Percentiles rank a stretch among this genome's conserved stretches.
Evolutionary conservation across 2,113 vertebrate genomes (phyloP).

Genomic region (Sorex araneus): DNA sequence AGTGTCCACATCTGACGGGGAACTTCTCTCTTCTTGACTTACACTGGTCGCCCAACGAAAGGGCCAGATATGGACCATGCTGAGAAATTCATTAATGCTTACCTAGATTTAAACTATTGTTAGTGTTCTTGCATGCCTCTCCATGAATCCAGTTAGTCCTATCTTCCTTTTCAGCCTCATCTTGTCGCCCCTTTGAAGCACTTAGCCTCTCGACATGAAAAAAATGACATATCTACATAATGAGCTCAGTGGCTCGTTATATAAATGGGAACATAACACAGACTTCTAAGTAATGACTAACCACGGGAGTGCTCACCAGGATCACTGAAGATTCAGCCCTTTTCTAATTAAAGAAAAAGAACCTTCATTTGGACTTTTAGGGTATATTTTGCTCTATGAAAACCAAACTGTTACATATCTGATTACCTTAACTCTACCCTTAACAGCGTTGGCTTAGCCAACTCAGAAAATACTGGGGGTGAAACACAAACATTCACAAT

Average conservation of each 20-base stretch:
- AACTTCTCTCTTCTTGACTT: neutral
- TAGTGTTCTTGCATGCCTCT: neutral
- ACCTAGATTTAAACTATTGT: neutral
- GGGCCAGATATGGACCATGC: neutral
- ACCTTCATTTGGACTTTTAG: neutral
- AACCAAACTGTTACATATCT: neutral
- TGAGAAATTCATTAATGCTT: neutral
- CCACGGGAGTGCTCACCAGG: neutral
- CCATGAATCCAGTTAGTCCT: neutral
- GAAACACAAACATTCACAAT: neutral
- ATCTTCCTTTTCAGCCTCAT: neutral
- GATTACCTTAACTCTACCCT: neutral
- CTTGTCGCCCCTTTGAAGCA: slow-evolving; percentile 19
- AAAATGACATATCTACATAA: neutral
- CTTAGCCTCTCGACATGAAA: neutral
- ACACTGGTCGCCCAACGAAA: neutral
- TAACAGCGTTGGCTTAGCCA: neutral
- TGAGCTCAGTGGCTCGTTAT: neutral
- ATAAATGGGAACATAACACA: neutral
- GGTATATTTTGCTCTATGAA: neutral
- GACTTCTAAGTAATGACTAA: neutral
- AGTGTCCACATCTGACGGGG: neutral
- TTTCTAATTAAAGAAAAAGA: slow-evolving; percentile 21
- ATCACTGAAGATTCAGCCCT: neutral
- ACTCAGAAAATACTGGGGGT: neutral